Evolutionary conservation across 2,113 vertebrate species (phyloP), one percentile per base, ranked within the genome.

Genomic region (Uria lomvia): DNA sequence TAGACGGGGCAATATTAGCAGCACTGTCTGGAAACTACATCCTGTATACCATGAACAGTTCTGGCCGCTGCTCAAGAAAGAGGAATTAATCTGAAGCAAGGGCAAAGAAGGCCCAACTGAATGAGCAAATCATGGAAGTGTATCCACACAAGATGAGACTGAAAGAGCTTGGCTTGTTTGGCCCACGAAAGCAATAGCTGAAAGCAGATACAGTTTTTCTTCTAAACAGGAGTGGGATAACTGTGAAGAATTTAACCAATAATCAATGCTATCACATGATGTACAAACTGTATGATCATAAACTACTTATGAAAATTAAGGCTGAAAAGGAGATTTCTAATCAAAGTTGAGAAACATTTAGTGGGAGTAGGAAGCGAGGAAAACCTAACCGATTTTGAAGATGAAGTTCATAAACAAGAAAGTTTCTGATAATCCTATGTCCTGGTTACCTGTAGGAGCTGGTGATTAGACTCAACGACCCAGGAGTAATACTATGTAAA

Each of bases 11-110:
- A 42, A 59, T 92, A 91, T 86, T 86, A 95, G 89, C 72, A 92
- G 65, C 65, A 63, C 83, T 95, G 73, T 84, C 94, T 94, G 73
- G 93, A 92, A 89, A 87, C 32, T 34, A 78, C 76, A 63, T 94
- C 86, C 77, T 89, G 26, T 91, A 58, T 58, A 66, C 50, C 24
- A 8, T 13, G 22, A 40, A 59, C 38, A 52, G 55, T 47, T 80
- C 53, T 81, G 76, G 65, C 32, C 47, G 50, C 29, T 59, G 26
- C 40, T 95, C 50, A 91, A 78, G 32, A 74, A 65, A 81, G 59
- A 91, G 15, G 92, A 94, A 93, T 56, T 59, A 42, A 67, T 42
- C 23, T 78, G 55, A 87, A 72, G 22, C n/a, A 81, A 81, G 55
- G 40, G 68, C 24, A 80, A 74, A 84, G 38, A 66, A 77, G 56